Base-by-base conservation (phyloP, 2,888 invertebrate species). In the Caenorhabditis drosophilae region DNA sequence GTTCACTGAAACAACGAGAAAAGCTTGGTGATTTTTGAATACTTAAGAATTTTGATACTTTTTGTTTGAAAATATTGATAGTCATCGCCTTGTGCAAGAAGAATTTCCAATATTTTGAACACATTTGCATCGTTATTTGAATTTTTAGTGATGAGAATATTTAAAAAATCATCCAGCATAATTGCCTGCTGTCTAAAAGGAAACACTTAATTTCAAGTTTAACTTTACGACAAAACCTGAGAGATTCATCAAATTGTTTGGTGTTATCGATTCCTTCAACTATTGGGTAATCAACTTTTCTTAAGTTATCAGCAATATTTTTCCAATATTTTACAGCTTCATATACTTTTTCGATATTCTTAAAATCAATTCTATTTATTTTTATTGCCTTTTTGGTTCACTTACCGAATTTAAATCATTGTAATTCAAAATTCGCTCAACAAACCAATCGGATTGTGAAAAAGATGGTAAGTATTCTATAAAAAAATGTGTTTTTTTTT, bases 1-100 rank as follows among this genome's bases (percentile, higher is more conserved):
- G n/a, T 46, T 40, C 68, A 80, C 79, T 79, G 61, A 50, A 78
- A 76, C 20, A 36, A 6, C 15, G 4, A 3, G 22, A 9, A 18
- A n/a, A 4, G 11, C 7, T 18, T 40, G 4, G 12, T 36, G 6
- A 36, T 36, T 4, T 9, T 36, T 36, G n/a, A n/a, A n/a, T n/a
- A n/a, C n/a, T n/a, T n/a, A n/a, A n/a, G n/a, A n/a, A n/a, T n/a
- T n/a, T n/a, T n/a, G n/a, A n/a, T 12, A 72, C 72, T 72, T 51
- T 61, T 56, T 36, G 60, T 49, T 35, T 57, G 54, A 57, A 72
- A 72, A 4, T 57, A 36, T 26, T 58, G 23, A 27, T 57, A 61
- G 16, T 41, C 44, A 7, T 44, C 20, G 11, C 72, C 68, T 26
- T 72, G 72, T n/a, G 68, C 62, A 9, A 72, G 45, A 1, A 68